Conservation (phyloP, 2,113 vertebrate species). For the Tragelaphus strepsiceros region DNA sequence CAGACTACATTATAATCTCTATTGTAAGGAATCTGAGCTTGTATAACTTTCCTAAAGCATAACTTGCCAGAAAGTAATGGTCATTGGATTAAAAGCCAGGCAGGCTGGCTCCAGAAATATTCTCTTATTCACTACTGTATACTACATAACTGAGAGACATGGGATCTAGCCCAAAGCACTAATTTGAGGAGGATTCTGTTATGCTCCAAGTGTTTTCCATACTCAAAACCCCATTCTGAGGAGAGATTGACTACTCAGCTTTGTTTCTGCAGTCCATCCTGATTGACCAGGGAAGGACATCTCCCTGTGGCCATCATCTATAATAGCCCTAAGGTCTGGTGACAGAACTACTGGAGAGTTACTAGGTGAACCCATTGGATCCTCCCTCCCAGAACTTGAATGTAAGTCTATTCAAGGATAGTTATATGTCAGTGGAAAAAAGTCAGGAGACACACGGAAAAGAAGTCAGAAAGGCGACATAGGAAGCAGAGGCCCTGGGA, state of each 20-base stretch:
- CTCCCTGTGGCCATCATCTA: no score
- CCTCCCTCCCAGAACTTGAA: background rate
- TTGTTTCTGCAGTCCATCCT: background rate
- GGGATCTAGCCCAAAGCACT: background rate
- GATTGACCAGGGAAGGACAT: background rate
- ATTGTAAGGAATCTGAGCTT: background rate
- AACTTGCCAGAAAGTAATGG: background rate
- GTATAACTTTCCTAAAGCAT: conserved; percentile 6
- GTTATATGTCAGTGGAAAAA: background rate
- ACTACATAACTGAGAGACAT: background rate
- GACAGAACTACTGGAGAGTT: background rate
- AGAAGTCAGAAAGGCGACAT: background rate
- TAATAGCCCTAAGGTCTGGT: background rate
- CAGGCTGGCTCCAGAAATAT: background rate
- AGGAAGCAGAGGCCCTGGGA: background rate
- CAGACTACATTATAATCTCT: background rate
- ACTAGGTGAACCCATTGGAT: background rate
- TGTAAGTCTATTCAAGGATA: background rate
- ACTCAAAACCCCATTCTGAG: background rate
- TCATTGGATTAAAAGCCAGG: background rate
- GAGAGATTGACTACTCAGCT: background rate
- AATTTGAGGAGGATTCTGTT: background rate
- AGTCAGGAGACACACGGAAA: background rate
- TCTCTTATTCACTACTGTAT: background rate
- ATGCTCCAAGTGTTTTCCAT: background rate